Evolutionary conservation across 2,888 invertebrate species (phyloP).

Genomic region (Dioctria rufipes): DNA sequence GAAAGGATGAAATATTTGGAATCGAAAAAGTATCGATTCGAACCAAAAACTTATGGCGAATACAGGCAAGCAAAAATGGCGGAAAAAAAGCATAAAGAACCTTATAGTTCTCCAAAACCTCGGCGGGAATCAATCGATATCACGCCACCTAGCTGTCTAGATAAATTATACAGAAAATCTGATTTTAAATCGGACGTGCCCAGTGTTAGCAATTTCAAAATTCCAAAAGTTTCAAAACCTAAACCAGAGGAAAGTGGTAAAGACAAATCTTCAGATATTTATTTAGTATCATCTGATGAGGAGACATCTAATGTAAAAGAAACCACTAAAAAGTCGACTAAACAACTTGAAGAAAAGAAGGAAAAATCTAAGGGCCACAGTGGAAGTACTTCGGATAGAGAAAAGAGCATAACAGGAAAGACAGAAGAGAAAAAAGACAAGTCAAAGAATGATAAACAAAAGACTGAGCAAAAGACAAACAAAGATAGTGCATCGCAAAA

Average conservation of each 20-base stretch:
- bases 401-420: neutral
- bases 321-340: neutral
- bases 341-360: neutral
- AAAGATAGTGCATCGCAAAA: neutral
- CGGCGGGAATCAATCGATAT: slow-evolving; percentile 21
- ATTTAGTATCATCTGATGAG: neutral
- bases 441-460: neutral
- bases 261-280: neutral
- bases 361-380: slow-evolving; percentile 42
- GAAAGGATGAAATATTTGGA: slow-evolving; percentile 65
- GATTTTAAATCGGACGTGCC: slow-evolving; percentile 31
- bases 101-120: neutral
- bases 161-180: slow-evolving; percentile 66
- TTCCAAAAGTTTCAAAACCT: slow-evolving; percentile 51
- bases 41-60: slow-evolving; percentile 66
- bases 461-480: neutral
- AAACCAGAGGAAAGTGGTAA: neutral
- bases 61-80: slow-evolving; percentile 64
- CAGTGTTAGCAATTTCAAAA: slow-evolving; percentile 43
- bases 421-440: slow-evolving; percentile 15
- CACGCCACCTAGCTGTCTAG: slow-evolving; percentile 62
- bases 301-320: neutral
- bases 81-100: slow-evolving; percentile 41
- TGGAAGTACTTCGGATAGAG: neutral
- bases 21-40: slow-evolving; percentile 63